These are phyloP conservation scores for Boulengerochromis microlepis DNA, from an alignment of 2,113 vertebrate species.

Conservation along the genomic window DNA sequence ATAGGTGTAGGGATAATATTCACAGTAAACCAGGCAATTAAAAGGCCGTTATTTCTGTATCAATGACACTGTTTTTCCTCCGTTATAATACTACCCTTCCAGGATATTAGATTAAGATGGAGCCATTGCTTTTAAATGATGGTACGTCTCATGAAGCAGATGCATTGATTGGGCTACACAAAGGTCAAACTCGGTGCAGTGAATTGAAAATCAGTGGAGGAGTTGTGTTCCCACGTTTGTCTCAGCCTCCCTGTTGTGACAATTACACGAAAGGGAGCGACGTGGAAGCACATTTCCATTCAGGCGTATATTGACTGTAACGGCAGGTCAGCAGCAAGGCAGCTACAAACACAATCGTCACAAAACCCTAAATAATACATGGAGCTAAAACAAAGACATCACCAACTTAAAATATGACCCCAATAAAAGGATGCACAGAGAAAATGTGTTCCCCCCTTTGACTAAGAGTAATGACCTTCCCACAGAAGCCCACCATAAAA, in stretches of 20 bases:
- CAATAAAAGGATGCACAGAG: slow-evolving; percentile 37
- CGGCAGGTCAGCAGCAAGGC: slow-evolving; percentile 44
- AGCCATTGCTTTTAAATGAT: slow-evolving; percentile 7
- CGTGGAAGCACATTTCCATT: slow-evolving; percentile 45
- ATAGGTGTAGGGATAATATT: background rate
- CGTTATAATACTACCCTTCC: background rate
- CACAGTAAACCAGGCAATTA: slow-evolving; percentile 9
- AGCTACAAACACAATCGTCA: slow-evolving; percentile 52
- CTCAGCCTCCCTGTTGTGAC: slow-evolving; percentile 35
- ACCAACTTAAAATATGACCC: slow-evolving; percentile 47
- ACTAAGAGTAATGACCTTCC: slow-evolving; percentile 54
- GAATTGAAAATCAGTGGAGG: slow-evolving; percentile 56
- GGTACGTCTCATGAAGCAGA: background rate
- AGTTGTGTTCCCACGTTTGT: slow-evolving; percentile 47
- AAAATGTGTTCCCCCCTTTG: slow-evolving; percentile 18
- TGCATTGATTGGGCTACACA: slow-evolving; percentile 38
- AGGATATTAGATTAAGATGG: background rate
- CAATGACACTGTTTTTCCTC: background rate
- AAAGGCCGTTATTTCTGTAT: slow-evolving; percentile 21
- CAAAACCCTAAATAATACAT: slow-evolving; percentile 62
- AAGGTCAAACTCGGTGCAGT: slow-evolving; percentile 49
- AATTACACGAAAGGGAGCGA: slow-evolving; percentile 45
- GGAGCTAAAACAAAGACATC: slow-evolving; percentile 55
- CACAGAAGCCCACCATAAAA: slow-evolving; percentile 26
- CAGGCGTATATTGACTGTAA: slow-evolving; percentile 42